Conservation (phyloP, 2,888 invertebrate species). For the Apeira syringaria region DNA sequence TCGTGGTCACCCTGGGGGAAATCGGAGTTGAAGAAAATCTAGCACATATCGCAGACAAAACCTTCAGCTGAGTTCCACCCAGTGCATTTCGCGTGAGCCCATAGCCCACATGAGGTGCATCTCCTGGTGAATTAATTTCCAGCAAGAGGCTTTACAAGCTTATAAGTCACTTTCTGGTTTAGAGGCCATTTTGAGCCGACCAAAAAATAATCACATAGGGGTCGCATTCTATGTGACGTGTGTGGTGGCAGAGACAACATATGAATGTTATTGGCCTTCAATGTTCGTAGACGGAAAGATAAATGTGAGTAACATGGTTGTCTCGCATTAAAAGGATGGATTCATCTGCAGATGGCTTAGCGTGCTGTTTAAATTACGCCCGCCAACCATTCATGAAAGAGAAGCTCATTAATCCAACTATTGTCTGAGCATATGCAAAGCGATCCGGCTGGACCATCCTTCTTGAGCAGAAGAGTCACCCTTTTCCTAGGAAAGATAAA, state of each 20-base stretch:
- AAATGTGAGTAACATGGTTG: constrained; percentile 36
- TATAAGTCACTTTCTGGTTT: no score
- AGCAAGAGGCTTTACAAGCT: no score
- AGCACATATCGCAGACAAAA: constrained; percentile 33
- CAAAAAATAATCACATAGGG: no score
- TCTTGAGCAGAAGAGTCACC: constrained; percentile 50
- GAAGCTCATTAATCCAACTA: constrained; percentile 39
- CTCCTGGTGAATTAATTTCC: no score
- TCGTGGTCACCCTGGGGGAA: constrained; percentile 35
- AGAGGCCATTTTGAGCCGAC: no score
- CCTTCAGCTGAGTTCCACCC: constrained; percentile 31
- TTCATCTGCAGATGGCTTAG: constrained; percentile 43
- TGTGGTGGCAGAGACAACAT: no score
- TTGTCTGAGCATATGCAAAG: constrained; percentile 42
- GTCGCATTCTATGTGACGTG: no score
- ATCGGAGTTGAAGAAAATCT: constrained; percentile 33
- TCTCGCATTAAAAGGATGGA: constrained; percentile 43
- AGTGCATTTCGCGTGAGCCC: constrained; percentile 31
- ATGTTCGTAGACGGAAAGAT: constrained; percentile 31
- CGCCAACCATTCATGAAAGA: constrained; percentile 36
- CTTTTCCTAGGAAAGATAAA: constrained; percentile 64
- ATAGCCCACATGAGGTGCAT: constrained; percentile 11
- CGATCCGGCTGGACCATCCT: constrained; percentile 54
- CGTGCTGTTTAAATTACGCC: constrained; percentile 31
- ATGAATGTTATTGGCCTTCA: constrained; percentile 14